Conservation (phyloP, 2,888 invertebrate genomes). For the Xanthorhoe designata region DNA sequence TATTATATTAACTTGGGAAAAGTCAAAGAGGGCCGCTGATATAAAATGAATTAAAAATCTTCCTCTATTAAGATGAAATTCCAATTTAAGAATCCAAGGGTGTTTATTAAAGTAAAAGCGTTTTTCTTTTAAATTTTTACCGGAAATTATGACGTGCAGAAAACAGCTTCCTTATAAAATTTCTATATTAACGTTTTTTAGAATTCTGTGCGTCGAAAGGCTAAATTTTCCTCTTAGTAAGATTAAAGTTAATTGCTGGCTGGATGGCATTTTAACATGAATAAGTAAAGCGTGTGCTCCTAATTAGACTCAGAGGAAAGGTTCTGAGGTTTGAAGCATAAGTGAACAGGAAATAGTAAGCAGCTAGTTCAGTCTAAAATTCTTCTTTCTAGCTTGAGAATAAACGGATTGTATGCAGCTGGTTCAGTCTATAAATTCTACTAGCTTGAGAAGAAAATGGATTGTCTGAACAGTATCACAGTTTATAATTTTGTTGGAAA, state of each 20-base stretch:
- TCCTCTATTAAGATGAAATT: neutral
- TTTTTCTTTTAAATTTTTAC: neutral
- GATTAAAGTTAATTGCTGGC: slow-evolving; percentile 41
- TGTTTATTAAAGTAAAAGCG: neutral
- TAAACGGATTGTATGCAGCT: too few relatives aligned
- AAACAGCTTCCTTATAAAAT: slow-evolving; percentile 6
- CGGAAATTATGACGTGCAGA: neutral
- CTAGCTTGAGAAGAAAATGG: too few relatives aligned
- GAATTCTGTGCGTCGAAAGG: slow-evolving; percentile 11
- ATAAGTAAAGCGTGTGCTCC: slow-evolving; percentile 37
- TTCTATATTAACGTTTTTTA: slow-evolving; percentile 11
- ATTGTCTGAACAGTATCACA: too few relatives aligned
- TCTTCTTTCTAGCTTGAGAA: too few relatives aligned
- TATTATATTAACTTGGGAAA: too few relatives aligned
- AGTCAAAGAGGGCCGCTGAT: too few relatives aligned
- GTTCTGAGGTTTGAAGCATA: slow-evolving; percentile 23
- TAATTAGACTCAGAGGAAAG: slow-evolving; percentile 41
- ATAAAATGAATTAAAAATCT: neutral
- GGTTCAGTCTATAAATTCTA: too few relatives aligned
- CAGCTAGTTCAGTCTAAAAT: slow-evolving; percentile 2
- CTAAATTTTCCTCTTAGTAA: slow-evolving; percentile 26
- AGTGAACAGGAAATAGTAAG: slow-evolving; percentile 10
- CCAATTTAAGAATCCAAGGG: neutral
- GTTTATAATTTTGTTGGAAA: too few relatives aligned
- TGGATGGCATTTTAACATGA: slow-evolving; percentile 38